Evolutionary conservation across 2,113 vertebrate species (phyloP), one percentile per base, ranked within the genome.

Genomic region (Brienomyrus longianalis): DNA sequence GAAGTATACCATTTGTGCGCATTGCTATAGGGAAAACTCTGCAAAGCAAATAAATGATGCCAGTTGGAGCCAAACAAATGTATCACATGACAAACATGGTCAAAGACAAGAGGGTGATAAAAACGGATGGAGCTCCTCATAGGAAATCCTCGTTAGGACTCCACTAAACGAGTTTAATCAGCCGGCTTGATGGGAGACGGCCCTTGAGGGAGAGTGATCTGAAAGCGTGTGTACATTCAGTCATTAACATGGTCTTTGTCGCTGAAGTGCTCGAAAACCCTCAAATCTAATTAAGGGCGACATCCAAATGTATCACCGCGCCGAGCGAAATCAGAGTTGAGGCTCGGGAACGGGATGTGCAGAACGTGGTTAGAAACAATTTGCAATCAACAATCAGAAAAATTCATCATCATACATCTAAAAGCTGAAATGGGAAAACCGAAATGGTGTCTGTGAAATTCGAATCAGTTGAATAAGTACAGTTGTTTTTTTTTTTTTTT

Each of bases 211-310:
- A 50, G 83, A 86, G 45, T 27, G 83, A 86, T 86, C 83, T 86
- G 83, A 51, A 86, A 51, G 83, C 45, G 83, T 51, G 74, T 51
- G 23, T 51, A 86, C 83, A 86, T 86, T 86, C 45, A 80, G 74
- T 86, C 83, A 86, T 86, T 86, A 86, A 86, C 45, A 31, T n/a
- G 83, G 83, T 86, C 83, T 86, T 86, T 86, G 83, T 86, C 47
- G 23, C 48, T 48, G 45, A 86, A 86, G 83, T 51, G 83, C 83
- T 86, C 47, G 5, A 51, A 86, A 86, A 48, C 83, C 83, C 83
- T 86, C 83, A 51, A 86, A 86, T 48, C 83, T 86, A 86, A 86
- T 86, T 86, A 51, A 86, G 48, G 83, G 83, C 83, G 23, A 86
- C 83, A 86, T 86, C 45, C 83, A 51, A 86, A 86, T 51, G 45